These are phyloP conservation scores for Xiphophorus birchmanni DNA, from an alignment of 2,797 vertebrate genomes.

Conservation along the genomic window DNA sequence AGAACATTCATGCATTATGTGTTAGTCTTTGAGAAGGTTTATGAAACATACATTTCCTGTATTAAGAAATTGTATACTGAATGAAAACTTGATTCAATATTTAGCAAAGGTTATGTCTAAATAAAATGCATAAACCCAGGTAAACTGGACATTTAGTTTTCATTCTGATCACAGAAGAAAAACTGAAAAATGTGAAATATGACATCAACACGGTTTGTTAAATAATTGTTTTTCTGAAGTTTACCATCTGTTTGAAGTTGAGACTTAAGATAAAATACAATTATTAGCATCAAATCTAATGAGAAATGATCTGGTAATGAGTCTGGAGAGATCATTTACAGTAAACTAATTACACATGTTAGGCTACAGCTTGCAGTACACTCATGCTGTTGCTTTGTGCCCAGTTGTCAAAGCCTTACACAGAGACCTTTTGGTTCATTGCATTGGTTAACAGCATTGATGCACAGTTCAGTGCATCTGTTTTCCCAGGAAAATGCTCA, in stretches of 20 bases:
- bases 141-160: not conserved
- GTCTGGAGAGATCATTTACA: not conserved
- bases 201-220: not conserved
- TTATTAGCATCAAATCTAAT: not conserved
- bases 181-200: not conserved
- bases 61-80: not conserved
- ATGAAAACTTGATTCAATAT: not conserved
- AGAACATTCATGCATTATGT: not conserved
- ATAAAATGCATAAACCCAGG: not conserved
- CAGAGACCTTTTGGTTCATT: slow-evolving; percentile 12
- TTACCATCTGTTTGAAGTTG: not conserved
- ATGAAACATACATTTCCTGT: not conserved
- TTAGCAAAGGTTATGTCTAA: not conserved
- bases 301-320: slow-evolving; percentile 1
- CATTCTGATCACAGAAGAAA: not conserved
- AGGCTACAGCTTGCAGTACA: not conserved
- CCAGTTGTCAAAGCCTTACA: slow-evolving; percentile 3
- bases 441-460: slow-evolving; percentile 16
- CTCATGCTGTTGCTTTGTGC: not conserved
- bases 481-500: slow-evolving; percentile 10
- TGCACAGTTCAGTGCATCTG: slow-evolving; percentile 22
- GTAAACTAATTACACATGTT: slow-evolving; percentile 7
- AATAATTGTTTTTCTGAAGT: not conserved
- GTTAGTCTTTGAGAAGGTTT: not conserved
- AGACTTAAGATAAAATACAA: not conserved